A percentile compares a stretch with the other conserved stretches of the same genome.
phyloP scores from a whole-genome alignment of 2,797 vertebrate species.

The Molossus molossus region DNA sequence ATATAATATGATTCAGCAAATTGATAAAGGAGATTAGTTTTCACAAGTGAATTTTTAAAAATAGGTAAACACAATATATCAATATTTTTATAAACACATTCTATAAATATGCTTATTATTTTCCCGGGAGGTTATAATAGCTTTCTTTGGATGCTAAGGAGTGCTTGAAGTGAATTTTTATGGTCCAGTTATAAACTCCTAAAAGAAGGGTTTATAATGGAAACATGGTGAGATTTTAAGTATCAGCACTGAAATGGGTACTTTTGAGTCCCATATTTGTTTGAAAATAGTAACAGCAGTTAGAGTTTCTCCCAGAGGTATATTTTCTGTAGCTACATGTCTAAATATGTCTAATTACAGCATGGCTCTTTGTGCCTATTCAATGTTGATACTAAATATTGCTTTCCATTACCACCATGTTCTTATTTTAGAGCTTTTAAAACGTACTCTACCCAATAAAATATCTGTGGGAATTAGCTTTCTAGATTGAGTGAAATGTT shows the following conservation, averaged over 20 bases:
- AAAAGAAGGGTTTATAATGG: conserved; percentile 86
- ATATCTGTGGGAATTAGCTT: conserved; percentile 58
- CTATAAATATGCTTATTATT: conserved; percentile 87
- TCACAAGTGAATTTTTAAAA: conserved; percentile 81
- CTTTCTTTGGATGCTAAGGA: conserved; percentile 87
- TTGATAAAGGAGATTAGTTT: conserved; percentile 79
- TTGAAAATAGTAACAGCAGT: conserved; percentile 86
- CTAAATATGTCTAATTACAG: conserved; percentile 75
- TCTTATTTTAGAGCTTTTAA: conserved; percentile 77
- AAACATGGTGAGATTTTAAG: conserved; percentile 87
- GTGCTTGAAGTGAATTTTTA: conserved; percentile 88
- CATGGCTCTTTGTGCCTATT: conserved; percentile 41
- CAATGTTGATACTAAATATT: conserved; percentile 52
- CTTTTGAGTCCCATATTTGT: conserved; percentile 83
- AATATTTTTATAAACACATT: conserved; percentile 77
- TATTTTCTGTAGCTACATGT: conserved; percentile 73
- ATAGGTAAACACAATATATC: conserved; percentile 76
- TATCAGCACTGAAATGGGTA: conserved; percentile 84
- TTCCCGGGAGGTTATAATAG: conserved; percentile 83
- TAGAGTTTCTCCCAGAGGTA: conserved; percentile 70
- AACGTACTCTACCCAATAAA: conserved; percentile 56
- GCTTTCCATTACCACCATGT: conserved; percentile 70
- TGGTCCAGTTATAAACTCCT: conserved; percentile 85
- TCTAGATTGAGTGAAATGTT: conserved; percentile 49
- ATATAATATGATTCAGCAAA: conserved; percentile 81